Base-by-base conservation (phyloP, 2,888 invertebrate genomes). In the Arctia plantaginis region DNA sequence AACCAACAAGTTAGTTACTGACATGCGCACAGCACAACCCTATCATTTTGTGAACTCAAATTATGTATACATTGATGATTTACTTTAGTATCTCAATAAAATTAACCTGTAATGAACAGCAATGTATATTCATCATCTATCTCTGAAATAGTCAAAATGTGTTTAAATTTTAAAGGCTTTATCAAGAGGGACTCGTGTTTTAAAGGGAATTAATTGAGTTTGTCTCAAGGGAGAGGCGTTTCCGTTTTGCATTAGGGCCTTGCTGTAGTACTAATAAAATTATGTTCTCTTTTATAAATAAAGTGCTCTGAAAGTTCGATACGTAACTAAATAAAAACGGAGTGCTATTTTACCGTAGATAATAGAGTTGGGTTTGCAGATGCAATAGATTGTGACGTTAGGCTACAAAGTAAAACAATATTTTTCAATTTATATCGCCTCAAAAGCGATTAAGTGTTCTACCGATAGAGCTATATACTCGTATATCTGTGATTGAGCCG, bases 181-280 rank as follows among this genome's bases (percentile, higher is more conserved):
- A 92, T 91, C 90, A 91, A 89, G 89, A 88, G 88, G 87, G 88
- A 87, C 89, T 87, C 87, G 87, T 92, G 91, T 93, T 94, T 91
- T 90, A 93, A 91, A 93, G 92, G 91, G 92, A 91, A 93, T 93
- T 94, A 95, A 95, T 95, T 92, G 94, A 94, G 93, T 95, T 95
- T 94, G 93, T 93, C 93, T 93, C 93, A 89, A 90, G 94, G 92
- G 94, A 91, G 91, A 85, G 89, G 88, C 90, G 91, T 91, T 93
- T 94, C 93, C 92, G 93, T 90, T 93, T 92, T 93, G 91, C 93
- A 93, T 92, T 94, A 94, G 92, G 90, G 89, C 88, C 89, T 88
- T 89, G 90, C 90, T 88, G 86, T 89, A 90, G 90, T 87, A 91
- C 90, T 94, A 94, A 95, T 93, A 85, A 89, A 93, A 92, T 95